Conservation (phyloP, 2,888 invertebrate species). For the Phyllotreta cruciferae region DNA sequence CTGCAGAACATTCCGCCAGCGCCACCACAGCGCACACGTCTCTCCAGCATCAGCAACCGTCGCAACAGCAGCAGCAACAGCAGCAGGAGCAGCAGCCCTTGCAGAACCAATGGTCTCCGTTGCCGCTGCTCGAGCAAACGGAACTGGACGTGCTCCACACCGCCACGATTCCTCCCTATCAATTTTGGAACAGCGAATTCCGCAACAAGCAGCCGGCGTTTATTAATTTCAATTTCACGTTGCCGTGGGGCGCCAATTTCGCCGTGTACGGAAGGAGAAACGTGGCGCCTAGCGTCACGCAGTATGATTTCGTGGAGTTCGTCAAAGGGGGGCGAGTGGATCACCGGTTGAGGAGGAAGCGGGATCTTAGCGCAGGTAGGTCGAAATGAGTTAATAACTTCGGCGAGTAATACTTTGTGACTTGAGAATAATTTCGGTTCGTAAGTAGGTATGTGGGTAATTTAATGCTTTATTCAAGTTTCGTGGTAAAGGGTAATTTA, state of each 20-base stretch:
- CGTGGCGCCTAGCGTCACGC: constrained; percentile 94
- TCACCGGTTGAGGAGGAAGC: constrained; percentile 68
- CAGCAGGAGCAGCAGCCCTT: constrained; percentile 69
- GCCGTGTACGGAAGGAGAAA: constrained; percentile 95
- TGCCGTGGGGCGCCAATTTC: constrained; percentile 93
- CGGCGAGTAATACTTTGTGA: not conserved
- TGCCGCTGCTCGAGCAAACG: constrained; percentile 77
- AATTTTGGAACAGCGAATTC: constrained; percentile 94
- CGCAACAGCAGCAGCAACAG: constrained; percentile 67
- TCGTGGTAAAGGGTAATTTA: no score
- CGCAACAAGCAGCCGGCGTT: constrained; percentile 89
- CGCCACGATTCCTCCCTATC: constrained; percentile 86
- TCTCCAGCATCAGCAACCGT: constrained; percentile 69
- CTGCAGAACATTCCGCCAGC: constrained; percentile 70
- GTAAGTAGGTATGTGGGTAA: not conserved
- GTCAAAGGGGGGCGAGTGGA: constrained; percentile 86
- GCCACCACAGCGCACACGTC: constrained; percentile 65
- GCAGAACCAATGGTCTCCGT: constrained; percentile 74
- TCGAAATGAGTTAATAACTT: not conserved
- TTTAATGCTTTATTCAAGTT: no score
- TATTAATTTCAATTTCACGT: constrained; percentile 78
- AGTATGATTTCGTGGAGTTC: constrained; percentile 96
- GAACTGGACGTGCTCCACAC: constrained; percentile 85
- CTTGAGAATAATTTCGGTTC: not conserved
- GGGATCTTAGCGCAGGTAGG: constrained; percentile 32